Percentiles rank a stretch among this genome's conserved stretches.
Evolutionary conservation across 2,113 vertebrate species (phyloP).

Genomic region (Sula dactylatra): DNA sequence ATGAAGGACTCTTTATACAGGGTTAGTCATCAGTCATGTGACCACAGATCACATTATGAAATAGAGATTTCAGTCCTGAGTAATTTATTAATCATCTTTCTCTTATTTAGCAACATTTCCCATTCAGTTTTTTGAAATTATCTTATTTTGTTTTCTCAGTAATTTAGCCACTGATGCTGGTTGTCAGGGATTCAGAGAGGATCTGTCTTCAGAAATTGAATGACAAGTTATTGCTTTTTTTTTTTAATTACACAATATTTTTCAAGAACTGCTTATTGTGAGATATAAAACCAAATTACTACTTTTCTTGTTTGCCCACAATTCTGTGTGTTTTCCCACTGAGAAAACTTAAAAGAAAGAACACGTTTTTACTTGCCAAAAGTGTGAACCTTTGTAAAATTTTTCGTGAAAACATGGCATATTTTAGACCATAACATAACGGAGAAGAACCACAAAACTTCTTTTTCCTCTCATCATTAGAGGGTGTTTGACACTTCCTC

Average conservation of each 20-base stretch:
- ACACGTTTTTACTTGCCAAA: not conserved
- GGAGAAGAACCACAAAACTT: not conserved
- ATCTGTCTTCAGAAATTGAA: not conserved
- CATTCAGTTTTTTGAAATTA: not conserved
- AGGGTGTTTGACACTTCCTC: not conserved
- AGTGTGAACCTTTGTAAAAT: not conserved
- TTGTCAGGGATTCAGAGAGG: not conserved
- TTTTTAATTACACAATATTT: not conserved
- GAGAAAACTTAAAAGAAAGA: not conserved
- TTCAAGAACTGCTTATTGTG: not conserved
- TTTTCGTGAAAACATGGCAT: not conserved
- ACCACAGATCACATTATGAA: not conserved
- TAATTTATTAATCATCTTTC: slow-evolving; percentile 1
- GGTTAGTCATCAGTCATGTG: not conserved
- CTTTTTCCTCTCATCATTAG: not conserved
- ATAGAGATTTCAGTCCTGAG: not conserved
- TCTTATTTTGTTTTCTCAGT: not conserved
- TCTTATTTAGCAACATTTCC: not conserved
- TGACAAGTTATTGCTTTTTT: not conserved
- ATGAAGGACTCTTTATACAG: not conserved
- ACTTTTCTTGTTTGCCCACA: not conserved
- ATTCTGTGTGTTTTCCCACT: not conserved
- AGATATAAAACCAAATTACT: not conserved
- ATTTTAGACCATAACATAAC: not conserved
- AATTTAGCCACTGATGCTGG: not conserved